Evolutionary conservation across 2,113 vertebrate species (phyloP), one percentile per base, ranked within the genome.

Genomic region (Hippocampus comes): DNA sequence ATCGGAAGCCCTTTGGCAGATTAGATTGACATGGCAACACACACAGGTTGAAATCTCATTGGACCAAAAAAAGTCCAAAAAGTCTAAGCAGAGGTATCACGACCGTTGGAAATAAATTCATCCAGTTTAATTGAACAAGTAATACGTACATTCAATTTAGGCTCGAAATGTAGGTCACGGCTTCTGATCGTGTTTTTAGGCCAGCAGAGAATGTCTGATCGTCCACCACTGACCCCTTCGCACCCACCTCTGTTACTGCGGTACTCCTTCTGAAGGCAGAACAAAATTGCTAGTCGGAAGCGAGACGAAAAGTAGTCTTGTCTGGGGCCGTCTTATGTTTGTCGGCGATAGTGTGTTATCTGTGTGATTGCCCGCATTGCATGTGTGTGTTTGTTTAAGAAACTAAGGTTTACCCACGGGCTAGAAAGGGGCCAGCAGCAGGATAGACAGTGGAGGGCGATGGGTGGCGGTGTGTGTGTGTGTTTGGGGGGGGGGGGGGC

Each of bases 351-450:
- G 72, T 42, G 51, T 72, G 59, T 78, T 74, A 70, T 76, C 68
- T 59, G 53, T 55, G 1, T 56, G 70, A 71, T 53, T 69, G 70
- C 18, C 56, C 41, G 60, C 63, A 43, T 60, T 10, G 72, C 42
- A 23, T 57, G 59, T 72, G 65, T 67, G 53, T 60, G 57, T 61
- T 61, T 61, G 59, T 61, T 34, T 43, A 49, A 67, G 41, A 12
- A 23, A 49, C 23, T 4, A 67, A 49, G 65, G 25, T 43, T 49
- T 43, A 67, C 43, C 4, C 65, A 49, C 10, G 23, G 81, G 76
- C 82, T 87, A 82, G 77, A 74, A 83, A 80, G 53, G 53, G 77
- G 72, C 73, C 72, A 78, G 79, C 80, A 85, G 86, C 74, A 51
- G 72, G 71, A 69, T 60, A 59, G 76, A 67, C 27, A 34, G 27